Evolutionary conservation across 2,797 vertebrate species (phyloP), one percentile per base, ranked within the genome.

Genomic region (Pelochelys cantorii): DNA sequence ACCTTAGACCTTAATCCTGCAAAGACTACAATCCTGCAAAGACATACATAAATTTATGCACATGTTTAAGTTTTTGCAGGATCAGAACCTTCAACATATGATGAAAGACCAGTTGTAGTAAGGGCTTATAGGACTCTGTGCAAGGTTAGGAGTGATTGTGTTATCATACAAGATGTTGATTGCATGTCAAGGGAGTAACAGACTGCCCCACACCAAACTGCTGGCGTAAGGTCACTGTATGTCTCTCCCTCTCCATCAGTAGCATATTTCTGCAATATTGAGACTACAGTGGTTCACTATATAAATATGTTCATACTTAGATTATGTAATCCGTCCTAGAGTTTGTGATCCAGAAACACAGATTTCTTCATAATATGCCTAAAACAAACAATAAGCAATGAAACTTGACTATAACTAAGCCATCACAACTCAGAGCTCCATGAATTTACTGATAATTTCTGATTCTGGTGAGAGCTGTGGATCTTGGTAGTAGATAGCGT

Each of bases 11-110:
- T 7, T 5, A 2, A 92, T 48, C 23, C 5, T 74, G 34, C 37
- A 74, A 42, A 25, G 34, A 12, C 5, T 53, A 42, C 42, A 42
- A 42, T 42, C 42, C 42, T 48, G 42, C 68, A 15, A 0, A 0
- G 3, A 55, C 3, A 7, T 23, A 55, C n/a, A 87, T 90, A 90
- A 31, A 89, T 55, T 31, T 29, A 42, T 56, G 13, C 11, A 15
- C 27, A 59, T 25, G 37, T 85, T 83, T 68, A 25, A 3, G 3
- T 29, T 55, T 79, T 83, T 75, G 20, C 48, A 42, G 54, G 11
- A 81, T 29, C 75, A 79, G 68, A 87, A 68, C 52, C 81, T 65
- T 79, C 65, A 85, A 5, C 11, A 42, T 0, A 1, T 1, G 1
- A 59, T 83, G 29, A 60, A 87, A 87, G 74, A 22, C 22, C 37